Evolutionary conservation across 2,888 invertebrate species (phyloP).

Genomic region (Leucozona laternaria): DNA sequence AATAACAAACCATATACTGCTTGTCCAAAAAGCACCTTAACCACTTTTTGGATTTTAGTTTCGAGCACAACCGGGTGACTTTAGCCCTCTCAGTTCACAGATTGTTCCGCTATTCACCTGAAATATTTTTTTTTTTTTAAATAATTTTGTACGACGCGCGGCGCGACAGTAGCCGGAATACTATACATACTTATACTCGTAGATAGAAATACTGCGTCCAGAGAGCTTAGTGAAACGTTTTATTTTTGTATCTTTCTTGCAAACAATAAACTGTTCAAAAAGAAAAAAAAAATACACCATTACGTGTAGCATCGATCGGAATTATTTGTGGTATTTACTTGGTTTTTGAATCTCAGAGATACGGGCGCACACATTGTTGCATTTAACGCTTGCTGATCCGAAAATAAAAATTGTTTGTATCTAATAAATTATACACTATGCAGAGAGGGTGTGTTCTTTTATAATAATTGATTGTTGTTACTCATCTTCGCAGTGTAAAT

Average conservation of each 20-base stretch:
- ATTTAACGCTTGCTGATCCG: conserved; percentile 39
- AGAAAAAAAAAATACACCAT: not conserved
- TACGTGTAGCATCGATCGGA: conserved; percentile 43
- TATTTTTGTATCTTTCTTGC: conserved; percentile 36
- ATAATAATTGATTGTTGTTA: conserved; percentile 27
- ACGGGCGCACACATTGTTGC: conserved; percentile 49
- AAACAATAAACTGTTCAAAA: conserved; percentile 32
- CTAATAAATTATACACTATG: conserved; percentile 1
- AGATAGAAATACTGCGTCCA: not conserved
- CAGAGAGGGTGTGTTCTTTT: conserved; percentile 36
- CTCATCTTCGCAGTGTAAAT: conserved; percentile 64
- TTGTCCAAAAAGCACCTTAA: conserved; percentile 58
- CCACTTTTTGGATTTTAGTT: conserved; percentile 53
- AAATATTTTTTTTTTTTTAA: conserved; percentile 3
- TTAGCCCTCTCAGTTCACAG: conserved; percentile 52
- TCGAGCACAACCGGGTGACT: conserved; percentile 37
- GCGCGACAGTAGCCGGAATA: not conserved
- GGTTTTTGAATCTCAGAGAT: conserved; percentile 32
- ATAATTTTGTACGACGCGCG: not conserved
- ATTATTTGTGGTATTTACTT: conserved; percentile 21
- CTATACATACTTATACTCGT: not conserved
- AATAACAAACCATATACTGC: conserved; percentile 55
- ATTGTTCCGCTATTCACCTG: conserved; percentile 35
- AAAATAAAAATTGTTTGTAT: conserved; percentile 41
- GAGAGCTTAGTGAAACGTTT: conserved; percentile 40